phyloP scores from a whole-genome alignment of 2,113 vertebrate species.

The Nothoprocta perdicaria region DNA sequence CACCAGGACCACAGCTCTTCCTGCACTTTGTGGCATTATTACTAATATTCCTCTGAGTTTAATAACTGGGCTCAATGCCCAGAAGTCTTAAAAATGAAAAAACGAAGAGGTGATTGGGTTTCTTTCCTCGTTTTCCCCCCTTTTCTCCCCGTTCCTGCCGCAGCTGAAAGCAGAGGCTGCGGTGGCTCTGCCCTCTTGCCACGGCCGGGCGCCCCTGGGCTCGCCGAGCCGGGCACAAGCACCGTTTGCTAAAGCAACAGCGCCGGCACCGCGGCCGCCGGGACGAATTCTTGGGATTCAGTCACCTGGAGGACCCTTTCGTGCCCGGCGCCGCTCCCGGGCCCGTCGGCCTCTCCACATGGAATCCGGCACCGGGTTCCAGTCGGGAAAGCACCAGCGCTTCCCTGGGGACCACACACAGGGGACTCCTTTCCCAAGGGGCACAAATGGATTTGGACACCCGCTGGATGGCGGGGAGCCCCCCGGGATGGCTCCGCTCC shows the following conservation, averaged over 20 bases:
- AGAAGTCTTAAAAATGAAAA: not conserved
- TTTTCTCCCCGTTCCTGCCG: accelerated
- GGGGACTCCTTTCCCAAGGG: accelerated
- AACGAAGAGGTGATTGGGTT: not conserved
- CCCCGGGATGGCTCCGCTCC: not conserved
- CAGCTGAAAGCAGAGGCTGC: not conserved
- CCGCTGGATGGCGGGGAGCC: accelerated
- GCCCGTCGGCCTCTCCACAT: not conserved
- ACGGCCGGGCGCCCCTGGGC: not conserved
- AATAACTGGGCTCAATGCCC: not conserved
- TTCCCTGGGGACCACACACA: accelerated
- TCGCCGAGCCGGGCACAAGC: not conserved
- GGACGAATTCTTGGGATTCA: not conserved
- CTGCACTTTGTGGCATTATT: not conserved
- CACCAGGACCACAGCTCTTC: not conserved
- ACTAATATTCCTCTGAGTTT: conserved; percentile 40
- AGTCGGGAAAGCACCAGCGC: not conserved
- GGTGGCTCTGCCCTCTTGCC: not conserved
- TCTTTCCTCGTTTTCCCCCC: too few species aligned
- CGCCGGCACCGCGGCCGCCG: not conserved
- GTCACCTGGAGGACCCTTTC: not conserved
- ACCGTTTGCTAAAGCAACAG: not conserved
- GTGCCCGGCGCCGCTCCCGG: accelerated
- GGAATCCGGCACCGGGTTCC: not conserved
- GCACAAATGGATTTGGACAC: too few species aligned